These are phyloP conservation scores for Seriola dumerili DNA, from an alignment of 2,113 vertebrate genomes.

Conservation along the genomic window DNA sequence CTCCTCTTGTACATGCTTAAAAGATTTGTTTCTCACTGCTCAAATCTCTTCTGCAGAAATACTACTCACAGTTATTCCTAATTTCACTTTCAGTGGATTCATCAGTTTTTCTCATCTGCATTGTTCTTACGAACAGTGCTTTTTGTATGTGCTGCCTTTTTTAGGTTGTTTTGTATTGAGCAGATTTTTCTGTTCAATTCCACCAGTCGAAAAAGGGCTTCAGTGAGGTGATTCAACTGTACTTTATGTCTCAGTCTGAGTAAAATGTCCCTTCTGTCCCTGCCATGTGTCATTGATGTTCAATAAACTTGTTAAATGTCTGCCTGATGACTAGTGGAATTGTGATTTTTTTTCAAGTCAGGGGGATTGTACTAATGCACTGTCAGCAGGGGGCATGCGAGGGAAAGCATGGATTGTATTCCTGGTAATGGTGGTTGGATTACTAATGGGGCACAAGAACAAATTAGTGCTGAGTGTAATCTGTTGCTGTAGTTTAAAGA, in stretches of 20 bases:
- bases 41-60: neutral
- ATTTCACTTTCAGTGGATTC: neutral
- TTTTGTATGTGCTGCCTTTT: neutral
- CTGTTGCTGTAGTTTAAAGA: conserved; percentile 36
- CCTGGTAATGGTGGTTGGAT: conserved; percentile 43
- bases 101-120: neutral
- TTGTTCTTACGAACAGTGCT: conserved; percentile 32
- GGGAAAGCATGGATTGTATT: conserved; percentile 21
- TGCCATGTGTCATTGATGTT: conserved; percentile 36
- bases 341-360: neutral
- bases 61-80: neutral
- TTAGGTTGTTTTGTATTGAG: neutral
- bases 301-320: conserved; percentile 62
- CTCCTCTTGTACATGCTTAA: neutral
- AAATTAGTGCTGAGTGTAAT: conserved; percentile 37
- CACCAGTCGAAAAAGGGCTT: neutral
- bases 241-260: conserved; percentile 7
- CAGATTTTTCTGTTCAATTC: neutral
- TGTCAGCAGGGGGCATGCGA: conserved; percentile 58
- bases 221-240: neutral
- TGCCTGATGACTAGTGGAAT: conserved; percentile 5
- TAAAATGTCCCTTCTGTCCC: conserved; percentile 4
- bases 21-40: neutral
- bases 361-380: conserved; percentile 24
- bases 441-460: conserved; percentile 20